Conservation (phyloP, 2,888 invertebrate genomes). For the Papilio protenor region DNA sequence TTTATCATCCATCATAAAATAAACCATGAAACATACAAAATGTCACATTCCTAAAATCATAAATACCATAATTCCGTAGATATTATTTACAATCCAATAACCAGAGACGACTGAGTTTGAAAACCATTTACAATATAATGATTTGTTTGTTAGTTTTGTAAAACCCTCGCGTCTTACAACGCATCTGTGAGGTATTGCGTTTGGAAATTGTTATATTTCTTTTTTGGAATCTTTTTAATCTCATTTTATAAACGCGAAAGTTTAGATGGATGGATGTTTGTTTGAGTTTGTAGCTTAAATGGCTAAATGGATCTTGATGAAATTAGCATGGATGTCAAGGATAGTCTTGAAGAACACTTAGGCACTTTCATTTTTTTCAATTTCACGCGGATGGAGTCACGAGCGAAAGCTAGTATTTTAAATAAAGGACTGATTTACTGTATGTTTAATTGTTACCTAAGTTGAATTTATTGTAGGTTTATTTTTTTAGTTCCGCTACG, state of each 20-base stretch:
- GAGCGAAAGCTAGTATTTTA: too few relatives aligned
- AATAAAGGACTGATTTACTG: not conserved
- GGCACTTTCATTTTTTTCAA: too few relatives aligned
- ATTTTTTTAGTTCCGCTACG: not conserved
- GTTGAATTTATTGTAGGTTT: not conserved
- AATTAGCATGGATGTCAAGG: too few relatives aligned
- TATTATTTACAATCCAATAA: slow-evolving; percentile 46
- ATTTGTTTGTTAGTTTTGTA: slow-evolving; percentile 54
- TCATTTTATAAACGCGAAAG: too few relatives aligned
- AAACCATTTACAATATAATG: slow-evolving; percentile 42
- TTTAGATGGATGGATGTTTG: too few relatives aligned
- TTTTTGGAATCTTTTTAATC: not conserved
- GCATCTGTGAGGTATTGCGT: not conserved
- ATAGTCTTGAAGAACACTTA: too few relatives aligned
- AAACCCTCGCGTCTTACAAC: slow-evolving; percentile 1
- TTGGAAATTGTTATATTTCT: not conserved
- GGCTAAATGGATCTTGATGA: too few relatives aligned
- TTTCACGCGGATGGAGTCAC: too few relatives aligned
- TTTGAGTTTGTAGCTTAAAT: too few relatives aligned
- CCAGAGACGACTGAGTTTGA: slow-evolving; percentile 36
- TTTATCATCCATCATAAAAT: slow-evolving; percentile 21
- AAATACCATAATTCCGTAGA: slow-evolving; percentile 40
- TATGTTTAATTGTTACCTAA: not conserved
- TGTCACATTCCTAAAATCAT: slow-evolving; percentile 35
- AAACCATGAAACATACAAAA: slow-evolving; percentile 34